Base-by-base conservation (phyloP, 2,888 invertebrate species). In the Hanleya hanleyi region DNA sequence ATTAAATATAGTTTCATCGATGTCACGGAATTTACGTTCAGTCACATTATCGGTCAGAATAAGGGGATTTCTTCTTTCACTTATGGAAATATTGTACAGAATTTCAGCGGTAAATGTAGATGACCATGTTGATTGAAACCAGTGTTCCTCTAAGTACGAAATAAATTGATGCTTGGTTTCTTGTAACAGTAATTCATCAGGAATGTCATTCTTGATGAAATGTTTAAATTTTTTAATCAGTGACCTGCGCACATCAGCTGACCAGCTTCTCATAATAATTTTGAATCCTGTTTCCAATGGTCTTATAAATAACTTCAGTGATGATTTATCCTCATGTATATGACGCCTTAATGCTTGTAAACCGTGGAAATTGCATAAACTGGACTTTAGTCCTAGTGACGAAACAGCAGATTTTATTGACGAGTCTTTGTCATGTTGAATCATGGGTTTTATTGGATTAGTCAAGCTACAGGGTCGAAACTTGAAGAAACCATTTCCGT, bases 361-460 rank as follows among this genome's bases (percentile, higher is more conserved):
- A 18, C 36, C 15, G 66, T 70, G 64, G 37, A 70, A 70, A 41
- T 64, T 70, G 37, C 70, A 70, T 32, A 70, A 18, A 47, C 32
- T 29, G 2, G 70, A 70, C 18, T 9, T 4, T 2, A 70, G 50
- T 36, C 50, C 50, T 18, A 33, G 15, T 38, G 29, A 9, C 4
- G 33, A 9, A 9, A 64, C 64, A 41, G 70, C 70, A 70, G 26
- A 32, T 18, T 35, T 35, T 26, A 47, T 70, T 6, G 70, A 36
- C 29, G 9, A 7, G 22, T 47, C 49, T 49, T 70, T 70, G 49
- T 70, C 70, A 66, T 70, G 70, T 49, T 70, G 70, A 18, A 70
- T 49, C 15, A 22, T 66, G 33, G 70, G 70, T n/a, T 29, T 70
- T n/a, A 70, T 32, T 12, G 70, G 64, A 1, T 47, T 22, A 9